phyloP scores from a whole-genome alignment of 2,797 vertebrate genomes.

The Antrozous pallidus region DNA sequence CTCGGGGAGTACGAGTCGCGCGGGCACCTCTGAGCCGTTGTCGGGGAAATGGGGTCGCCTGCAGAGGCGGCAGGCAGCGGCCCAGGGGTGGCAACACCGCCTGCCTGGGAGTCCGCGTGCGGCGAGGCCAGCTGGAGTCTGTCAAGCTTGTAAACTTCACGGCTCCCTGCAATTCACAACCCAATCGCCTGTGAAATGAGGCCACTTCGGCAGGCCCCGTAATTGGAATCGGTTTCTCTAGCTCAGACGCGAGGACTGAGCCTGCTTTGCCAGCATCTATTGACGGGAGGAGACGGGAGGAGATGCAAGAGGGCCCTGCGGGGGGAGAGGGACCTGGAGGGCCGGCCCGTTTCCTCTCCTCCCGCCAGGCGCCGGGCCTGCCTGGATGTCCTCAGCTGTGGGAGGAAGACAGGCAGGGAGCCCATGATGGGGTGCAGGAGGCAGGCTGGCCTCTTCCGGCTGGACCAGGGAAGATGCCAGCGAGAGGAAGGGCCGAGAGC shows the following conservation, averaged over 20 bases:
- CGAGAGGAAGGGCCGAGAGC: neutral
- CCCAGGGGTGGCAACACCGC: accelerated
- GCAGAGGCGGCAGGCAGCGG: accelerated
- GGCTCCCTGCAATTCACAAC: neutral
- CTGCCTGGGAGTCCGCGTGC: accelerated
- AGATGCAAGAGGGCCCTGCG: neutral
- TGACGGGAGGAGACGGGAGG: accelerated
- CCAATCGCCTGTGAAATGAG: conserved; percentile 42
- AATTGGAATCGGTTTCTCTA: conserved; percentile 13
- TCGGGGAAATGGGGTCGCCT: accelerated
- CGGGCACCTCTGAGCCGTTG: accelerated
- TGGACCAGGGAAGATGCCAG: no score
- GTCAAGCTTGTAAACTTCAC: neutral
- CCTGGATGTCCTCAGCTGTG: neutral
- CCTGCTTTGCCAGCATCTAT: neutral
- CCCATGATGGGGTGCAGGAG: neutral
- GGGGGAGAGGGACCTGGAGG: neutral
- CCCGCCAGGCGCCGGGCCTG: no score
- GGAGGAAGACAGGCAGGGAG: neutral
- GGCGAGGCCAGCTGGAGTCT: neutral
- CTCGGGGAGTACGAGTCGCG: accelerated
- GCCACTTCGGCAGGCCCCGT: neutral
- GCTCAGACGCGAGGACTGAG: neutral
- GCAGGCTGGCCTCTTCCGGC: neutral
- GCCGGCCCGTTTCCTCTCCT: neutral